Base-by-base conservation (phyloP, 2,888 invertebrate species). In the Congeria kusceri region DNA sequence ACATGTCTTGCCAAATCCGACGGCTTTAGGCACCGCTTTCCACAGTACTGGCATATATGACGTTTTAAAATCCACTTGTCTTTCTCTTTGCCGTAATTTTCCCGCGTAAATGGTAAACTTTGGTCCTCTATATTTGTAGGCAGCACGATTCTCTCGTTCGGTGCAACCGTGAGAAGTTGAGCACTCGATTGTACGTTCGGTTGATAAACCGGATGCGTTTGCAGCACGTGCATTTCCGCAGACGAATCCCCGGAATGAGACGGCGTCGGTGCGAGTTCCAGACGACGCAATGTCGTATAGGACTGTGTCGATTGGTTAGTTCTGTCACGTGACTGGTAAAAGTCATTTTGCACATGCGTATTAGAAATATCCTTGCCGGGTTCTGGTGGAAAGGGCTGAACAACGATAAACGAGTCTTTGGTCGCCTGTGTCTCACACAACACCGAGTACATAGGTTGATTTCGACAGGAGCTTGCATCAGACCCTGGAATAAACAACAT, bases 61-160 rank as follows among this genome's bases (percentile, higher is more conserved):
- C 72, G 61, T 32, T 80, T 80, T 18, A 80, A 47, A 9, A 80
- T 76, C 69, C 76, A 80, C 29, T 80, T 80, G 49, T 80, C 80
- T 25, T 70, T 68, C n/a, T 80, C 80, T 44, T 80, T 80, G 9
- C 80, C 80, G 32, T 80, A 80, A 39, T 80, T 80, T 32, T 80
- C 80, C 27, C 72, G 76, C 20, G 80, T 80, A 66, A 80, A 76
- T 13, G 80, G 80, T 25, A 80, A 57, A 58, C 46, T 65, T 32
- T 73, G 76, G 9, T 80, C 80, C 27, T 80, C 76, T 39, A 65
- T 56, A 47, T 68, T 69, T 11, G 66, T 28, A 3, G 76, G 80
- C n/a, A 76, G 68, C n/a, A 80, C 69, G 23, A 80, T 76, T 47
- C 69, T 68, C 56, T 75, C 65, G 61, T 77, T 72, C 5, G 74